Evolutionary conservation across 2,113 vertebrate species (phyloP).

Genomic region (Notarius lentiginosus): DNA sequence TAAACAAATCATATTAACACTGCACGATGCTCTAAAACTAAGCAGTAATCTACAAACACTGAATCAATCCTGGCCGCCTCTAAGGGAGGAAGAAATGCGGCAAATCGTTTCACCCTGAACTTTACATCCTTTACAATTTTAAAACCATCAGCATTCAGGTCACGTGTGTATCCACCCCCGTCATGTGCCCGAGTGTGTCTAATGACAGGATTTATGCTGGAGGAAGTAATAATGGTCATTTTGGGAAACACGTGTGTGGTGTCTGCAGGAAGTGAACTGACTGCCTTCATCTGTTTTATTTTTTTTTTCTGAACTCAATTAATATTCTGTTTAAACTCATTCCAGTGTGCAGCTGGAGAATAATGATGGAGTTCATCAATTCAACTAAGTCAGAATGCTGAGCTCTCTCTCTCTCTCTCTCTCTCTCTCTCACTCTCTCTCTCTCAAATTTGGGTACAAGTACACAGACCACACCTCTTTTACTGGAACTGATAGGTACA

Average conservation of each 20-base stretch:
- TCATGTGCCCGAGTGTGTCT: background rate
- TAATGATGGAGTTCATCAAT: conserved; percentile 52
- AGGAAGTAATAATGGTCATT: background rate
- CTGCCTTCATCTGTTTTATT: too few relatives aligned
- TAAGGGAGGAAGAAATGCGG: background rate
- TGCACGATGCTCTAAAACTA: background rate
- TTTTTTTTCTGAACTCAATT: background rate
- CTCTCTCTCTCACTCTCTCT: conserved; percentile 19
- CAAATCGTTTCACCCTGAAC: background rate
- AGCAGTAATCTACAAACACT: background rate
- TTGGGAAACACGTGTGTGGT: background rate
- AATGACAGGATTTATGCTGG: background rate
- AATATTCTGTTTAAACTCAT: background rate
- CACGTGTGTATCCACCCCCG: background rate
- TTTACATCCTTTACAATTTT: background rate
- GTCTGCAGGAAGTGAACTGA: background rate
- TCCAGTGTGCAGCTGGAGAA: background rate
- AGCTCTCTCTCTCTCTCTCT: conserved; percentile 2
- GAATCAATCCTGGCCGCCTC: background rate
- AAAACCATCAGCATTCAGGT: background rate
- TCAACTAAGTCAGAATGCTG: conserved; percentile 38
- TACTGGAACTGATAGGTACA: too few relatives aligned
- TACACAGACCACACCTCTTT: too few relatives aligned
- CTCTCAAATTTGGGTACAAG: background rate
- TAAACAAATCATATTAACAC: background rate